phyloP scores from a whole-genome alignment of 2,888 invertebrate genomes.

The Campopleginae sp. region DNA sequence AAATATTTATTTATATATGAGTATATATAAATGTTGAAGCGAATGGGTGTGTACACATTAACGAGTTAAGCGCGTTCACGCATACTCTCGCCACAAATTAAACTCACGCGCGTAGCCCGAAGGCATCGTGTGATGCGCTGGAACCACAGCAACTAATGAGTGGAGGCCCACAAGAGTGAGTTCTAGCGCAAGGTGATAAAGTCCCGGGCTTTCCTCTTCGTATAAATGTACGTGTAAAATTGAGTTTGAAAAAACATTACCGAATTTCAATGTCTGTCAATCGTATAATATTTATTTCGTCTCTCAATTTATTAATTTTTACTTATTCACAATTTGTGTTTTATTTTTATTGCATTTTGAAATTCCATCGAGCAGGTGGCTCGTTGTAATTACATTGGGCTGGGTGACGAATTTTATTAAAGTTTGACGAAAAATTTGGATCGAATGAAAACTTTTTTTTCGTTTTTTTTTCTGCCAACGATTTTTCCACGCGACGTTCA shows the following conservation, averaged over 20 bases:
- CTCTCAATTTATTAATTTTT: neutral
- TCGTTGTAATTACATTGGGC: neutral
- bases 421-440: neutral
- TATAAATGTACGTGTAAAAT: conserved; percentile 22
- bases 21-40: conserved; percentile 3
- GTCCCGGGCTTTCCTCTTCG: conserved; percentile 68
- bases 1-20: conserved; percentile 16
- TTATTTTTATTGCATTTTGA: neutral
- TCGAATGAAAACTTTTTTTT: too few species aligned
- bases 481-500: neutral
- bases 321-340: neutral
- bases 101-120: conserved; percentile 81
- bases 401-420: neutral
- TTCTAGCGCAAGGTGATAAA: conserved; percentile 73
- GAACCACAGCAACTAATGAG: conserved; percentile 79
- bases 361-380: neutral
- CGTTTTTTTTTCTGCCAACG: too few species aligned
- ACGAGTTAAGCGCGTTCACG: conserved; percentile 73
- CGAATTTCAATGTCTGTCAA: conserved; percentile 32
- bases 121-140: conserved; percentile 76
- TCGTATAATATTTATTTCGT: conserved; percentile 8
- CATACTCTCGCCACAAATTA: conserved; percentile 80
- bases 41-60: conserved; percentile 36
- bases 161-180: conserved; percentile 76
- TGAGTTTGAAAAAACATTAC: conserved; percentile 44